phyloP scores from a whole-genome alignment of 2,888 invertebrate species.

The Agriotes lineatus region DNA sequence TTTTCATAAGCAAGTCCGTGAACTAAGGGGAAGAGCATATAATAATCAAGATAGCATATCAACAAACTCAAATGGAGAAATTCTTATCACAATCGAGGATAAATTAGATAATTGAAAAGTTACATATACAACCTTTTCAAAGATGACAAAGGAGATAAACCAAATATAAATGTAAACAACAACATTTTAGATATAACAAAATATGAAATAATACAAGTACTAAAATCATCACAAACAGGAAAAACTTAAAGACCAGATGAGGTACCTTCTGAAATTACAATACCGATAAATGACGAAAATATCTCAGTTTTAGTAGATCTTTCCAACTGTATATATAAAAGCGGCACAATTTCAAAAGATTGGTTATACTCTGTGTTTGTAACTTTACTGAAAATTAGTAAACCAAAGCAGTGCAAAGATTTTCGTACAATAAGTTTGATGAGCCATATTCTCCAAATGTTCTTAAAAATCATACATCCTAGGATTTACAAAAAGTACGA shows the following conservation, averaged over 20 bases:
- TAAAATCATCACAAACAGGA: not conserved
- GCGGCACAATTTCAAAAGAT: not conserved
- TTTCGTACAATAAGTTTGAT: not conserved
- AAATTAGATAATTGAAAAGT: not conserved
- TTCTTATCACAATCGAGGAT: not conserved
- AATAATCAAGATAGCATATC: not conserved
- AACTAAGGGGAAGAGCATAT: not conserved
- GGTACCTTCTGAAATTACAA: conserved; percentile 1
- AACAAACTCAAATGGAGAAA: not conserved
- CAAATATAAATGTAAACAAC: not conserved
- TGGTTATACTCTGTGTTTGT: not conserved
- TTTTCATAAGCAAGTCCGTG: not conserved
- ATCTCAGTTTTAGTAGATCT: conserved; percentile 4
- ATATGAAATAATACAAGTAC: not conserved
- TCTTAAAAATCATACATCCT: too few relatives aligned
- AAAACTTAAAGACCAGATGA: conserved; percentile 1
- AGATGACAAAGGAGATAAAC: not conserved
- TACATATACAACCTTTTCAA: not conserved
- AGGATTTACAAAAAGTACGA: too few relatives aligned
- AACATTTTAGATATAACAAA: conserved; percentile 3
- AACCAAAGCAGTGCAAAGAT: not conserved
- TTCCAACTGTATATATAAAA: not conserved
- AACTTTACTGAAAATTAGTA: not conserved
- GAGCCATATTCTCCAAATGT: not conserved
- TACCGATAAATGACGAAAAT: conserved; percentile 3